These are phyloP conservation scores for Drosophila robusta DNA, from an alignment of 2,888 invertebrate species.

Conservation along the genomic window DNA sequence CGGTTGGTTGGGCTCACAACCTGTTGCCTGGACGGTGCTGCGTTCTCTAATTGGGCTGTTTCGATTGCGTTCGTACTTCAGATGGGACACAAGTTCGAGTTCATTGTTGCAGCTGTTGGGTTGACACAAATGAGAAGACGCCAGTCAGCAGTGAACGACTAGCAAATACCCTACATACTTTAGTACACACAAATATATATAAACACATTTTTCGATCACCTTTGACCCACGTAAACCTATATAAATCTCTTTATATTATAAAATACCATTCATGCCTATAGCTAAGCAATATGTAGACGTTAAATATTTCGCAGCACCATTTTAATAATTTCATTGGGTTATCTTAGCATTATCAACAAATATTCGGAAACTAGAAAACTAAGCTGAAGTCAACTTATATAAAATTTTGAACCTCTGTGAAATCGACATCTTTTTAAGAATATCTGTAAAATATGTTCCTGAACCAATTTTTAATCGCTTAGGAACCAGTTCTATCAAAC, in stretches of 20 bases:
- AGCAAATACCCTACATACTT: slow-evolving; percentile 9
- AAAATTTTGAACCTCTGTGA: too few relatives aligned
- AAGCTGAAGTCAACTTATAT: too few relatives aligned
- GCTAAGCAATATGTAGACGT: too few relatives aligned
- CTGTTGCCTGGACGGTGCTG: slow-evolving; percentile 51
- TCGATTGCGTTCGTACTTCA: slow-evolving; percentile 8
- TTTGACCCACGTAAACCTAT: too few relatives aligned
- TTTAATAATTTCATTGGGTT: too few relatives aligned
- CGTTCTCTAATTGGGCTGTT: slow-evolving; percentile 14
- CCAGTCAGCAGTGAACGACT: slow-evolving; percentile 19
- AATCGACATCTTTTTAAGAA: too few relatives aligned
- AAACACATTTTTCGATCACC: too few relatives aligned
- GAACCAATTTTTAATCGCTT: neutral
- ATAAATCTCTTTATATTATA: neutral
- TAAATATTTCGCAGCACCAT: too few relatives aligned
- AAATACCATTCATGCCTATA: too few relatives aligned
- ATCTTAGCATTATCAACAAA: too few relatives aligned
- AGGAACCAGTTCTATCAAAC: too few relatives aligned
- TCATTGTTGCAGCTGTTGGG: slow-evolving; percentile 42
- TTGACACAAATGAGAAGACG: slow-evolving; percentile 8
- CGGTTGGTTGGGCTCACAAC: slow-evolving; percentile 31
- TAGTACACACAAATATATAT: neutral
- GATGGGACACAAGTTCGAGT: slow-evolving; percentile 25
- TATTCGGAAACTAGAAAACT: too few relatives aligned
- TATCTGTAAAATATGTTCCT: neutral